These are phyloP conservation scores for Hirtodrosophila alboralis DNA, from an alignment of 2,888 invertebrate genomes.

Conservation along the genomic window DNA sequence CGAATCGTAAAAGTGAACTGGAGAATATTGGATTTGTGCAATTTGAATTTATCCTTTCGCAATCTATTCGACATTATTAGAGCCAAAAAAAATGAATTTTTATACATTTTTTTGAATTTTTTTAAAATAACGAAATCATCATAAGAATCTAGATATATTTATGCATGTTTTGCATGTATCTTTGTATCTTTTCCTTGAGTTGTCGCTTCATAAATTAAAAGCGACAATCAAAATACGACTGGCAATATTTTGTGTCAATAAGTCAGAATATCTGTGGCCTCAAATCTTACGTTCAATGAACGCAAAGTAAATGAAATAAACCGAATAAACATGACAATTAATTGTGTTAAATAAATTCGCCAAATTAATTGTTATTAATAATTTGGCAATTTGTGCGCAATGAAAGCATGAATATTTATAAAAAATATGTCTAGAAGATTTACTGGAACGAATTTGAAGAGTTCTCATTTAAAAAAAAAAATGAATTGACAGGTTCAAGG, in stretches of 20 bases:
- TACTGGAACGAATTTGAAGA: not conserved
- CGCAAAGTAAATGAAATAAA: conserved; percentile 36
- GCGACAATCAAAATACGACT: conserved; percentile 51
- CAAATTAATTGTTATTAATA: conserved; percentile 43
- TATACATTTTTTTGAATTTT: not conserved
- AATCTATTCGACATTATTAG: too few species aligned
- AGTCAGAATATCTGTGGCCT: conserved; percentile 55
- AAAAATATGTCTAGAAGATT: not conserved
- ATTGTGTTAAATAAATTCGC: conserved; percentile 56
- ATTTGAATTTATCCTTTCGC: too few species aligned
- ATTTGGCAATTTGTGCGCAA: conserved; percentile 12
- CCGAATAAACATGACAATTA: conserved; percentile 43
- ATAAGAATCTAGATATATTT: not conserved
- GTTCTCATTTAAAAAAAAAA: too few species aligned
- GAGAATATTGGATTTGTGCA: too few species aligned
- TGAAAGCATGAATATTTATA: not conserved
- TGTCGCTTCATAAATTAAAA: conserved; percentile 16
- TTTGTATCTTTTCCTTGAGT: not conserved
- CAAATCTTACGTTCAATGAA: conserved; percentile 36
- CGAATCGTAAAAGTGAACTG: not conserved
- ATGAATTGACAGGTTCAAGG: conserved; percentile 20
- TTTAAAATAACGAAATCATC: not conserved
- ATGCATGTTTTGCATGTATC: not conserved
- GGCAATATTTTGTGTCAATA: conserved; percentile 58
- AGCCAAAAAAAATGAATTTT: too few species aligned